Base-by-base conservation (phyloP, 2,797 vertebrate species). In the Alosa sapidissima region DNA sequence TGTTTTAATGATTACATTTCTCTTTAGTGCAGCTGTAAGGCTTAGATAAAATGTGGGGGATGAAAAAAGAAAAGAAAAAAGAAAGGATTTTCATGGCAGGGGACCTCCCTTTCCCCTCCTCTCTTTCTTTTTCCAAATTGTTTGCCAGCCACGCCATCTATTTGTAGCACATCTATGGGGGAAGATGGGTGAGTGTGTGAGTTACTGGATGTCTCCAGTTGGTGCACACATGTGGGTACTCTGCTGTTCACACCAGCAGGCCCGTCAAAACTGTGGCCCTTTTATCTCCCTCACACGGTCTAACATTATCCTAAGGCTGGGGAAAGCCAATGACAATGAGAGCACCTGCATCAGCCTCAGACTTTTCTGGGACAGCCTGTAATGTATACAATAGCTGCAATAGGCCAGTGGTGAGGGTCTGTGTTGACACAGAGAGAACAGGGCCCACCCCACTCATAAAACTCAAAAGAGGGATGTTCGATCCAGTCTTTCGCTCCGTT, bases 1-100 rank as follows among this genome's bases (percentile, higher is more conserved):
- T 78, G 82, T 81, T 85, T 75, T 81, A 75, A 86, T 86, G 83
- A 89, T 86, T 51, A 54, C 8, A 41, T 21, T 86, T 49, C 58
- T 36, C 85, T 89, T 89, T 87, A 85, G 89, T 86, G 83, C 78
- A 84, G 82, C 81, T 85, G 47, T 83, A 55, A 55, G 75, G 82
- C 58, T 58, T 83, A 41, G 55, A 65, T 78, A 33, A 72, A 72
- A 72, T 47, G 41, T 47, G 19, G 19, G 41, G 28, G 28, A 65
- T 51, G 10, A 55, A 16, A 10, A 16, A 14, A 47, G n/a, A 41
- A 45, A 60, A 48, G 65, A 47, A 11, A 36, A 81, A 84, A 83
- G 16, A 87, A 48, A 52, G 51, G 36, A 78, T 47, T 78, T 78
- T 78, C 36, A 45, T 47, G 72, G 72, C 72, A 78, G 41, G 65